Base-by-base conservation (phyloP, 2,888 invertebrate species). In the Quadroppia sp. region DNA sequence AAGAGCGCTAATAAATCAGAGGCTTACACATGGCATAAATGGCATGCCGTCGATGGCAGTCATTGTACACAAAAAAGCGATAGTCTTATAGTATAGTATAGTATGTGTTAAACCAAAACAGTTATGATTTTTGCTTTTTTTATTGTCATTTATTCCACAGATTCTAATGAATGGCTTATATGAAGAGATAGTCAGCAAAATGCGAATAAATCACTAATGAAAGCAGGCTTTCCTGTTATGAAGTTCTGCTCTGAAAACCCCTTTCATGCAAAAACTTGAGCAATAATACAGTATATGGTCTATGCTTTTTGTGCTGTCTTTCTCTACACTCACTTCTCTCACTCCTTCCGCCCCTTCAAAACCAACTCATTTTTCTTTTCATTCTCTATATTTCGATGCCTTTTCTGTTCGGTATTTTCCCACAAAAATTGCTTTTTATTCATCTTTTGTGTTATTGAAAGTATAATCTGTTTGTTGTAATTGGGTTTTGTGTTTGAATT, bases 191-290 rank as follows among this genome's bases (percentile, higher is more conserved):
- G 67, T 42, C n/a, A 67, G 67, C 23, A 42, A 42, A 67, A 67
- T n/a, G 42, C 20, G 42, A 42, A 67, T 67, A 67, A 67, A 67
- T 67, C 67, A 67, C 40, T 23, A 67, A 23, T 67, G 67, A 67
- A 67, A 23, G 67, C 36, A 67, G 30, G 67, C 23, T n/a, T 59
- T 67, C 67, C 67, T 67, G 67, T 61, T 64, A 42, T 67, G 67
- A 42, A 42, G 67, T 67, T 67, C 13, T 67, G 67, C 67, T 67
- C 67, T 67, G 67, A 67, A 67, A 67, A 67, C 36, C 67, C 67
- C 23, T 67, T 67, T 67, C 20, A 67, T 67, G 42, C 42, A 42
- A 25, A 36, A 42, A 20, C 23, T 36, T 25, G 2, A 2, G 2
- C 20, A 61, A 20, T 64, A n/a, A 61, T 61, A 61, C 3, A 15